Percentiles rank a stretch among this genome's conserved stretches.
Evolutionary conservation across 2,797 vertebrate genomes (phyloP).

Genomic region (Sebastiscus albofasciatus): DNA sequence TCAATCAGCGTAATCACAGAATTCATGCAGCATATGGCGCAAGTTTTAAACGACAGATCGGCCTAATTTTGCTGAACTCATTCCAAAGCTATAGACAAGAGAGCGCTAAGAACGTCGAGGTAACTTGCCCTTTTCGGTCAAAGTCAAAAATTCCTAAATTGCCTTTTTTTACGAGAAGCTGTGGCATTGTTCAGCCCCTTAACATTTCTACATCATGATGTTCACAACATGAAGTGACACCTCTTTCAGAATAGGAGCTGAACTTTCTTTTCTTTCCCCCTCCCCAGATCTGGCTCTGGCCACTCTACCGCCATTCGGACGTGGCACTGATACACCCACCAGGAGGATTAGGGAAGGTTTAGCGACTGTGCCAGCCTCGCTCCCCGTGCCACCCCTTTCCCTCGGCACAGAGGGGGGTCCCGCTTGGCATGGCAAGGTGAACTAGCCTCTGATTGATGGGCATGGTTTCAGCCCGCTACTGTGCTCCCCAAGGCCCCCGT

Average conservation of each 20-base stretch:
- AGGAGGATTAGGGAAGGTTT: constrained; percentile 80
- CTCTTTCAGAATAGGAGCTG: constrained; percentile 50
- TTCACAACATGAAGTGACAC: constrained; percentile 47
- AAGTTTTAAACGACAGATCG: background rate
- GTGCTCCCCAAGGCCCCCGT: constrained; percentile 76
- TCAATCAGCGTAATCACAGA: background rate
- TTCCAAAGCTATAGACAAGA: background rate
- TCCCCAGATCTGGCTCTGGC: constrained; percentile 44
- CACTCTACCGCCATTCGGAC: constrained; percentile 60
- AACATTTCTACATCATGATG: constrained; percentile 36
- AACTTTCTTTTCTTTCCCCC: constrained; percentile 61
- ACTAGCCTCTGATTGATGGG: constrained; percentile 88
- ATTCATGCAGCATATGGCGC: background rate
- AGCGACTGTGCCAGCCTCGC: constrained; percentile 71
- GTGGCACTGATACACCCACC: constrained; percentile 75
- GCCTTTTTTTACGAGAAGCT: background rate
- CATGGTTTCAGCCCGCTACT: constrained; percentile 80
- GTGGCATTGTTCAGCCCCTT: background rate
- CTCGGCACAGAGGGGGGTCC: constrained; percentile 75
- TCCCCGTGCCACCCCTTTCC: constrained; percentile 77
- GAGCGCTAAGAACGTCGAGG: background rate
- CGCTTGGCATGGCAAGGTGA: constrained; percentile 83
- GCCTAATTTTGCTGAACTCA: background rate
- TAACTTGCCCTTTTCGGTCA: background rate
- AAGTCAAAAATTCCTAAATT: background rate